These are phyloP conservation scores for Rhagoletis zephyria DNA, from an alignment of 1,140 invertebrate genomes.

Conservation along the genomic window DNA sequence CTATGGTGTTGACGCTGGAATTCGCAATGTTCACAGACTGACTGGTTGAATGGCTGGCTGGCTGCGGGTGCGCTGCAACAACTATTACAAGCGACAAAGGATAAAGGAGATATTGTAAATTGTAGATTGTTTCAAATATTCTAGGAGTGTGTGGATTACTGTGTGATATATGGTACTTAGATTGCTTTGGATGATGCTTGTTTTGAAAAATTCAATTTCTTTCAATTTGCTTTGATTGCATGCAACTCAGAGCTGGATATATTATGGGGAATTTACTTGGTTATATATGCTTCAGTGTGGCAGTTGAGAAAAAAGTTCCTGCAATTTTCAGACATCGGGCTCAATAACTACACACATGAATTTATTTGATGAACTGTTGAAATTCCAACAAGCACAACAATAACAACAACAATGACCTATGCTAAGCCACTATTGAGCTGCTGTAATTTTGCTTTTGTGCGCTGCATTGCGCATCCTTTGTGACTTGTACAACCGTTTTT, in stretches of 20 bases:
- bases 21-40: background rate
- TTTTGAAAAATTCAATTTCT: constrained; percentile 11
- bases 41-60: background rate
- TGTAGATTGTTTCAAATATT: background rate
- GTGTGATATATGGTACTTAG: background rate
- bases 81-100: background rate
- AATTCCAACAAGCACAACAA: background rate
- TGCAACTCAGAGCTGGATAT: background rate
- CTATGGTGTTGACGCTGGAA: background rate
- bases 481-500: background rate
- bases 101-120: constrained; percentile 30
- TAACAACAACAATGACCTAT: background rate
- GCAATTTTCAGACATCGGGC: background rate
- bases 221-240: constrained; percentile 15
- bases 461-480: background rate
- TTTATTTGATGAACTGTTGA: constrained; percentile 15
- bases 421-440: background rate
- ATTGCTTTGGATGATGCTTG: background rate
- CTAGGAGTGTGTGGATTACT: background rate
- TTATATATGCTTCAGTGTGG: background rate
- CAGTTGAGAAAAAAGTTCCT: background rate
- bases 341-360: too few species aligned
- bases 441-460: background rate
- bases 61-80: background rate
- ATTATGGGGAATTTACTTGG: background rate